A percentile compares a stretch with the other conserved stretches of the same genome.
Evolutionary conservation across 2,113 vertebrate genomes (phyloP).

Genomic region (Blennius ocellaris): DNA sequence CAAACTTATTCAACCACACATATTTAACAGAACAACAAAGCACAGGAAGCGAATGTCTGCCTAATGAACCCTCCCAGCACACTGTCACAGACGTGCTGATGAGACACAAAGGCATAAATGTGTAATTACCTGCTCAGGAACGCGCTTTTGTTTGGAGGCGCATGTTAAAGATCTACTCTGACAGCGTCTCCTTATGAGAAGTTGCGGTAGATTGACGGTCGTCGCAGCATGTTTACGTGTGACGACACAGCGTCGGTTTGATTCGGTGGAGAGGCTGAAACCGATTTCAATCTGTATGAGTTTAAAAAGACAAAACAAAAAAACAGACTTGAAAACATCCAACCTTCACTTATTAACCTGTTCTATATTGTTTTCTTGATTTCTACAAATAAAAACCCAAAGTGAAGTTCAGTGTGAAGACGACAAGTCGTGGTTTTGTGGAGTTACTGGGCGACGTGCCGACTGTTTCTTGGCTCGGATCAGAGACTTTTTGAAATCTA

Average conservation of each 20-base stretch:
- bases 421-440: neutral
- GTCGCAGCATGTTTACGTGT: neutral
- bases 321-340: too few species aligned
- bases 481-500: constrained; percentile 15
- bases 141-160: constrained; percentile 1
- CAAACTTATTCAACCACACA: constrained; percentile 26
- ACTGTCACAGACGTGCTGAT: constrained; percentile 12
- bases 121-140: constrained; percentile 15
- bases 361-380: constrained; percentile 21
- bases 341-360: constrained; percentile 13
- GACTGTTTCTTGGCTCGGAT: constrained; percentile 3
- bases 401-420: neutral
- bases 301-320: constrained; percentile 1
- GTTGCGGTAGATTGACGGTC: neutral
- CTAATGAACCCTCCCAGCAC: constrained; percentile 10
- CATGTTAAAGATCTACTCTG: neutral
- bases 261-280: constrained; percentile 3
- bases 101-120: constrained; percentile 19
- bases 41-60: constrained; percentile 22
- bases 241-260: neutral
- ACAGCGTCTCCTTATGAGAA: neutral
- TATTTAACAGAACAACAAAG: constrained; percentile 21
- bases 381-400: constrained; percentile 1
- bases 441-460: constrained; percentile 1
- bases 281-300: neutral